Percentiles rank a stretch among this genome's conserved stretches.
These are phyloP conservation scores for Psittacula derbiana DNA, from an alignment of 2,797 vertebrate species.

Conservation along the genomic window DNA sequence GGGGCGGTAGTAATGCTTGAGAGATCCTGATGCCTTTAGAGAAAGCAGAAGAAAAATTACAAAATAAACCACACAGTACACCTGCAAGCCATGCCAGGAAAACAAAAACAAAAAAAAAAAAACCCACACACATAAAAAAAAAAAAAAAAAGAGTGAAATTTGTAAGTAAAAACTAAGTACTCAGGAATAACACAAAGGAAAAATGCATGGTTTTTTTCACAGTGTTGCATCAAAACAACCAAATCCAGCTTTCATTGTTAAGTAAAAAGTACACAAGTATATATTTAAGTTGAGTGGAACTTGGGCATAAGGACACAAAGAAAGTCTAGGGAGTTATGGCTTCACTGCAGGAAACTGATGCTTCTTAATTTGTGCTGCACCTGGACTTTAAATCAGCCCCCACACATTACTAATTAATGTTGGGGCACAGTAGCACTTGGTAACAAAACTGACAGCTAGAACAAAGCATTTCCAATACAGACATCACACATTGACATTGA, in stretches of 20 bases:
- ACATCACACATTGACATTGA: not conserved
- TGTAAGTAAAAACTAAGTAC: not conserved
- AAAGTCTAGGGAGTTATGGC: not conserved
- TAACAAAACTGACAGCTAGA: not conserved
- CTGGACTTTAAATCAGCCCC: not conserved
- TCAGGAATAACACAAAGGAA: not conserved
- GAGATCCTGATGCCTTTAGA: not conserved
- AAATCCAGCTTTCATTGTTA: not conserved
- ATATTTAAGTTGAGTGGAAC: not conserved
- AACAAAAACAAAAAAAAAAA: not conserved
- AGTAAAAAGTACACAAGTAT: not conserved
- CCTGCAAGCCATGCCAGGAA: not conserved
- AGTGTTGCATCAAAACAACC: not conserved
- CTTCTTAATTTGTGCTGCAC: not conserved
- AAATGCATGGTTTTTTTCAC: not conserved
- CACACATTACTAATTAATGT: not conserved
- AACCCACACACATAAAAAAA: not conserved
- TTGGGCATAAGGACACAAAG: not conserved
- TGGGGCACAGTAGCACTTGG: not conserved
- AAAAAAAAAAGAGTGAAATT: not conserved
- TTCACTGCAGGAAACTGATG: not conserved
- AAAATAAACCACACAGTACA: not conserved
- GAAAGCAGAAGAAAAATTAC: not conserved
- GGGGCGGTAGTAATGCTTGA: not conserved
- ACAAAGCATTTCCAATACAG: not conserved